Evolutionary conservation across 2,113 vertebrate species (phyloP), one percentile per base, ranked within the genome.

Genomic region (Melozone crissalis): DNA sequence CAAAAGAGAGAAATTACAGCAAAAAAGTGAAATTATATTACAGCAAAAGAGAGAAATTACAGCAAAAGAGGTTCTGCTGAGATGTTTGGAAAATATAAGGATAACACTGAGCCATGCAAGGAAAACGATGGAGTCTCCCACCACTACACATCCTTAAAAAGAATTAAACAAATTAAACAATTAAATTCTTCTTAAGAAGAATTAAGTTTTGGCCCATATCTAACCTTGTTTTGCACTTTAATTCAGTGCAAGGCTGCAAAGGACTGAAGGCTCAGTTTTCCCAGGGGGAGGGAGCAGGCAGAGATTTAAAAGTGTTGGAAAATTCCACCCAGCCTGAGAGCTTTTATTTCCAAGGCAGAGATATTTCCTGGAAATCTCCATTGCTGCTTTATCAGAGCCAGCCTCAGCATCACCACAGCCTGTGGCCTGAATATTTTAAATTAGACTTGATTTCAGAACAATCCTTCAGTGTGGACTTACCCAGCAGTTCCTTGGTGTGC

Each of bases 191-290:
- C 7, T 22, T 9, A 21, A 41, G 58, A 24, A 52, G 62, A 87
- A n/a, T 30, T 33, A 17, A 74, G 43, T 24, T 57, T 28, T 81
- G 44, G 62, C 46, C 21, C 41, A 3, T 19, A 12, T 10, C 19
- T 30, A 58, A 39, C 41, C 37, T 96, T 79, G 66, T 83, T 97
- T 68, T 95, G 87, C 87, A 86, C 97, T 95, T 97, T 82, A 88
- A 96, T 84, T 77, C 10, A 39, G 39, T 39, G 9, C 39, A 39
- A 39, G 39, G 39, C 39, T 39, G 84, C 71, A 87, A 94, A 79
- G 72, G 72, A 89, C 87, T 95, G 72, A 65, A 78, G 66, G 49
- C 69, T 85, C 47, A 12, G 75, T 27, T 93, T 91, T 76, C 82
- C 76, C 67, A 93, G 69, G 71, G 63, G 41, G 89, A 96, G 96